phyloP scores from a whole-genome alignment of 1,140 invertebrate species.

The Eupristina koningsbergeri region DNA sequence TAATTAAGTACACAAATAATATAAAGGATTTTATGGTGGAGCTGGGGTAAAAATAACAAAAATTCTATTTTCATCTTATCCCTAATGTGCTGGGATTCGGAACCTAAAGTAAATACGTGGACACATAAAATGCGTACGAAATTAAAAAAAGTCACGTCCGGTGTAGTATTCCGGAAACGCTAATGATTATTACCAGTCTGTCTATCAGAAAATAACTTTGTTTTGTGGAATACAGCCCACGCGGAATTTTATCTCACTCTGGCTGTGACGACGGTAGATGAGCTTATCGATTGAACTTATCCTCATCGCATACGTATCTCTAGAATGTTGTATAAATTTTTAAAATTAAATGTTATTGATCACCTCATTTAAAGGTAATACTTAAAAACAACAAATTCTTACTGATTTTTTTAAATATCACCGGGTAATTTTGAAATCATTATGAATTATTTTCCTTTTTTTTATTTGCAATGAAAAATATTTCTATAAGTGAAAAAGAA shows the following conservation, averaged over 20 bases:
- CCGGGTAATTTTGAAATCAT: no score
- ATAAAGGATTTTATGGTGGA: not conserved
- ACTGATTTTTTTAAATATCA: no score
- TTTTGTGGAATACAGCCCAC: conserved; percentile 1
- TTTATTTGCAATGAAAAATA: no score
- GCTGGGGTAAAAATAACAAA: not conserved
- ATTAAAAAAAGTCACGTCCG: conserved; percentile 17
- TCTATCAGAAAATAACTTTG: no score
- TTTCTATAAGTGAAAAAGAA: no score
- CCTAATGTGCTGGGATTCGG: not conserved
- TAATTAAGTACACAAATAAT: no score
- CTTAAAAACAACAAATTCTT: no score
- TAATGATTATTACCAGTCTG: not conserved
- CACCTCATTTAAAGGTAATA: no score
- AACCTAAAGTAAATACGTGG: not conserved
- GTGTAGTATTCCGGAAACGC: not conserved
- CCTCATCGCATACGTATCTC: not conserved
- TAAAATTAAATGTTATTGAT: no score
- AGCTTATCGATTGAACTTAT: conserved; percentile 24
- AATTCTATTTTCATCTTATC: conserved; percentile 6
- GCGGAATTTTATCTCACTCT: not conserved
- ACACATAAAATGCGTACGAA: not conserved
- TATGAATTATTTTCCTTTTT: no score
- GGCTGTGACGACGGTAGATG: not conserved
- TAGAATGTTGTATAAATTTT: no score